These are phyloP conservation scores for Callyntrura sp. DNA, from an alignment of 2,888 invertebrate species.

Conservation along the genomic window DNA sequence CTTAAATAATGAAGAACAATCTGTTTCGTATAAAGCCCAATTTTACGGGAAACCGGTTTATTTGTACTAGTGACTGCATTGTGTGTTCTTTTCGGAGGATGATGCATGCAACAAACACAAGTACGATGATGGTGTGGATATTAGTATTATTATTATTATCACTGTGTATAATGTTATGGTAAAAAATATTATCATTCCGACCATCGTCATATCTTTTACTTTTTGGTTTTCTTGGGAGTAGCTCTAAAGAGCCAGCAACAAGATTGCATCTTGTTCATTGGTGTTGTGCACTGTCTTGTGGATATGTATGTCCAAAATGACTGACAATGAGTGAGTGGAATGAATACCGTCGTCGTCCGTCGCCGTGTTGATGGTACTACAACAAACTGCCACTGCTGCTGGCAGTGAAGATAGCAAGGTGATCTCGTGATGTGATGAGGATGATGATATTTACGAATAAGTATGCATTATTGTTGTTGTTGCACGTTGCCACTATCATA, in stretches of 20 bases:
- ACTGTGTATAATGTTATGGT: conserved; percentile 26
- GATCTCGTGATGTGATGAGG: no score
- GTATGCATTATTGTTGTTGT: no score
- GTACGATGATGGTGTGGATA: not conserved
- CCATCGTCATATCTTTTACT: not conserved
- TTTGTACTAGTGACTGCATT: conserved; percentile 68
- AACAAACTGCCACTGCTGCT: conserved; percentile 17
- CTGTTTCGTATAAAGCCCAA: conserved; percentile 56
- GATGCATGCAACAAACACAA: conserved; percentile 16
- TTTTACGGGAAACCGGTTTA: conserved; percentile 74
- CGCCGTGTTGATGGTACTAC: no score
- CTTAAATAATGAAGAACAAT: conserved; percentile 50
- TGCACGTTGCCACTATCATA: no score
- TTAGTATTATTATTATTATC: not conserved
- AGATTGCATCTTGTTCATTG: not conserved
- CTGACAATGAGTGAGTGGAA: no score
- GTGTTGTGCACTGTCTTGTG: conserved; percentile 21
- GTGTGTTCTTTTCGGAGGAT: not conserved
- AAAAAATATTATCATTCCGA: conserved; percentile 14
- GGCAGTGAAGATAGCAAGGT: no score
- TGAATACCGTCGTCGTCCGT: no score
- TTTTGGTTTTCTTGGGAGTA: conserved; percentile 21
- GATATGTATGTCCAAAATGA: no score
- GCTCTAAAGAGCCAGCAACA: not conserved
- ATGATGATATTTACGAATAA: no score